Evolutionary conservation across 1,140 invertebrate genomes (phyloP).

Genomic region (Drosophila littoralis): DNA sequence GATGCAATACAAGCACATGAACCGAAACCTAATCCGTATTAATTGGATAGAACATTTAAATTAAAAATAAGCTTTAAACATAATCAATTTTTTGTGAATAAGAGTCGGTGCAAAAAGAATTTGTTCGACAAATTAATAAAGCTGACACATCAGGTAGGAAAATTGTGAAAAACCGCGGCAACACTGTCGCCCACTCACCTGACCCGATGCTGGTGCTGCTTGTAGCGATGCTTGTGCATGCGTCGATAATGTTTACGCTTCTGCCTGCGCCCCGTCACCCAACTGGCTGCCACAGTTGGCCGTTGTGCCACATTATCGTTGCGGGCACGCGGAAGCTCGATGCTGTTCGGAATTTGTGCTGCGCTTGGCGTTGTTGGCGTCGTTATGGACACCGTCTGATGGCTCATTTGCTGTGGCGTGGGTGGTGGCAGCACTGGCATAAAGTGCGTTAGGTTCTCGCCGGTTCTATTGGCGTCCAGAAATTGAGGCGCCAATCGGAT

Average conservation of each 20-base stretch:
- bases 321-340: conserved; percentile 11
- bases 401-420: conserved; percentile 16
- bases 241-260: conserved; percentile 74
- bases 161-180: not conserved
- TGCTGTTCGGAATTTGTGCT: conserved; percentile 46
- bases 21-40: no score
- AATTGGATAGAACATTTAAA: no score
- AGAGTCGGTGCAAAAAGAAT: no score
- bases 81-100: no score
- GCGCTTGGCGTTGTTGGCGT: conserved; percentile 21
- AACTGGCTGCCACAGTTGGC: not conserved
- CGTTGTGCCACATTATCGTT: conserved; percentile 27
- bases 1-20: no score
- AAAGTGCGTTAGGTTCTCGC: conserved; percentile 16
- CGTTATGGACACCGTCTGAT: conserved; percentile 16
- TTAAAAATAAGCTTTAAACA: no score
- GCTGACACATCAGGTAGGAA: not conserved
- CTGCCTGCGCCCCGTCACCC: conserved; percentile 41
- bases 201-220: conserved; percentile 57
- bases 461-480: conserved; percentile 47
- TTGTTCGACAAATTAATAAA: not conserved
- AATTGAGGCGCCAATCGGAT: conserved; percentile 53
- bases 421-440: not conserved
- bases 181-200: conserved; percentile 12
- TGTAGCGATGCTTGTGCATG: conserved; percentile 67